These are phyloP conservation scores for Oncorhynchus masou DNA, from an alignment of 2,113 vertebrate genomes.

Conservation along the genomic window DNA sequence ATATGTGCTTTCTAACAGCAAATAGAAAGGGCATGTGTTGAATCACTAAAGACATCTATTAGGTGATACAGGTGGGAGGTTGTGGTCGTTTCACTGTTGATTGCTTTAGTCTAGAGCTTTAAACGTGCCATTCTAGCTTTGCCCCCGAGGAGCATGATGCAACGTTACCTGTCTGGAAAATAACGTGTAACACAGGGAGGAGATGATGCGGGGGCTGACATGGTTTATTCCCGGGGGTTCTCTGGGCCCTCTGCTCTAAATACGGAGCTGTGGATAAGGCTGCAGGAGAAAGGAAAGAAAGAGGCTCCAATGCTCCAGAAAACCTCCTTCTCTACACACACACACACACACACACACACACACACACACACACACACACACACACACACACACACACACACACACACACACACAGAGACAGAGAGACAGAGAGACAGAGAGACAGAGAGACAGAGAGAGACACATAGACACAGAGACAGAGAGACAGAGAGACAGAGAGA, in stretches of 20 bases:
- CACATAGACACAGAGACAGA: not conserved
- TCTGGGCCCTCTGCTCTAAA: not conserved
- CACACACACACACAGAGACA: too few species aligned
- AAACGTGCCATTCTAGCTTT: not conserved
- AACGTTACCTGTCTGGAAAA: slow-evolving; percentile 6
- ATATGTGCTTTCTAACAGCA: not conserved
- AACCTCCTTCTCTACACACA: too few species aligned
- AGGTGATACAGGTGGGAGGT: slow-evolving; percentile 5
- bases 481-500: too few species aligned
- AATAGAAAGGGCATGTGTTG: not conserved
- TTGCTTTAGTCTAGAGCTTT: not conserved
- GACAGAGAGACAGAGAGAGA: not conserved
- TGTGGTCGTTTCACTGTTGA: not conserved
- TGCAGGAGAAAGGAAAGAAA: not conserved
- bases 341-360: too few species aligned
- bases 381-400: too few species aligned
- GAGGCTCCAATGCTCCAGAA: not conserved
- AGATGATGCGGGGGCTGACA: not conserved
- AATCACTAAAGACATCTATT: not conserved
- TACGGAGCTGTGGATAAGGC: not conserved
- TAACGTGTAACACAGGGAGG: not conserved
- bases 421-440: too few species aligned
- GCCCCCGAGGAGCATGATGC: slow-evolving; percentile 1
- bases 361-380: too few species aligned
- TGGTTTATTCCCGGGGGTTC: not conserved